Evolutionary conservation across 1,140 invertebrate species (phyloP).

Genomic region (Sminthurides bifidus): DNA sequence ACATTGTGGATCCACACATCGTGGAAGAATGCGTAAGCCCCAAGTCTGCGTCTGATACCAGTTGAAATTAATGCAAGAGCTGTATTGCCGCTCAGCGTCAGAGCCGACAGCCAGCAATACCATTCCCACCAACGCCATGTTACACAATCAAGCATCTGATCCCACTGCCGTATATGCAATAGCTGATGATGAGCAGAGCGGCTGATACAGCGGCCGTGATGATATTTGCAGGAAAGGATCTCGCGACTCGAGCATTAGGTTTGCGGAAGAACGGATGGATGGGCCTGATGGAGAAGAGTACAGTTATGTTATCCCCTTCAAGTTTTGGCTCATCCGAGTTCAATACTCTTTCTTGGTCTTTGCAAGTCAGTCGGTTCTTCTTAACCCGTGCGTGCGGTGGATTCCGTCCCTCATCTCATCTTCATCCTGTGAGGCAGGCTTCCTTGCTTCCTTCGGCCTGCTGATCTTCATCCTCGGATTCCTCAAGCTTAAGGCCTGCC

Average conservation of each 20-base stretch:
- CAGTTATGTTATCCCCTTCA: slow-evolving; percentile 27
- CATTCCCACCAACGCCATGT: too few relatives aligned
- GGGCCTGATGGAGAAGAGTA: slow-evolving; percentile 11
- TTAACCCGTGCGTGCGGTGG: slow-evolving; percentile 24
- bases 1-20: too few relatives aligned
- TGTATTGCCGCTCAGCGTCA: too few relatives aligned
- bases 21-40: too few relatives aligned
- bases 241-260: slow-evolving; percentile 10
- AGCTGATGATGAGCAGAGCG: neutral
- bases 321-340: slow-evolving; percentile 29
- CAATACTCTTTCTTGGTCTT: slow-evolving; percentile 28
- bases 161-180: too few relatives aligned
- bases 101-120: too few relatives aligned
- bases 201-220: neutral
- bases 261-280: neutral
- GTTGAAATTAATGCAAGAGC: too few relatives aligned
- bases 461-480: neutral
- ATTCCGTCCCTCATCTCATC: slow-evolving; percentile 8
- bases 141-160: too few relatives aligned
- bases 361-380: slow-evolving; percentile 24
- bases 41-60: too few relatives aligned
- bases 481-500: too few relatives aligned
- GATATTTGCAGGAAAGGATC: slow-evolving; percentile 1
- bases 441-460: neutral
- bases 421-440: neutral